phyloP scores from a whole-genome alignment of 2,797 vertebrate species.

The Sebastes steindachneri region DNA sequence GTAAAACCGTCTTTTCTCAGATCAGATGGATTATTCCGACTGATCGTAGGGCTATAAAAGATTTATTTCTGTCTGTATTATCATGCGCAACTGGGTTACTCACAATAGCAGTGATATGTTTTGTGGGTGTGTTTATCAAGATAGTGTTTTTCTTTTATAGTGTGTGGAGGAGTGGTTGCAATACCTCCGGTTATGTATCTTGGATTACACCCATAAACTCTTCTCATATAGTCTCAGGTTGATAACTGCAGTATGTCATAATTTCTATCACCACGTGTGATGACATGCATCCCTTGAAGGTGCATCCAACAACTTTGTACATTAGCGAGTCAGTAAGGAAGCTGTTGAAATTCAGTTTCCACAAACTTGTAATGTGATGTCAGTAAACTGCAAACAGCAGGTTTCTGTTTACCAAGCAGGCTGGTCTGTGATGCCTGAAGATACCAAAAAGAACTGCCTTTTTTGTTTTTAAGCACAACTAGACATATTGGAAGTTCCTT shows the following conservation, averaged over 20 bases:
- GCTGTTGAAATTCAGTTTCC: background rate
- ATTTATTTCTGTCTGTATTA: background rate
- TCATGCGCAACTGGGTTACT: background rate
- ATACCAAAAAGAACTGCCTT: background rate
- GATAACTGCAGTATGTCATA: background rate
- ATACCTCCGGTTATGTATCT: background rate
- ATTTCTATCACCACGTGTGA: background rate
- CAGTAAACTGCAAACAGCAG: slow-evolving; percentile 5
- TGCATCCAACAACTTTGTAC: background rate
- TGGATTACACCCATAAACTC: slow-evolving; percentile 15
- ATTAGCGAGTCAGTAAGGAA: background rate
- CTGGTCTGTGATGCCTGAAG: background rate
- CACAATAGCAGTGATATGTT: slow-evolving; percentile 14
- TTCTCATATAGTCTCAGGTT: background rate
- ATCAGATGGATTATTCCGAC: background rate
- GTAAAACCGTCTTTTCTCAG: background rate
- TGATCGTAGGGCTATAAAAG: slow-evolving; percentile 11
- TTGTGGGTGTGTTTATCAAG: slow-evolving; percentile 44
- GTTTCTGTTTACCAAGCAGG: slow-evolving; percentile 25
- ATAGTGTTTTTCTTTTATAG: slow-evolving; percentile 13
- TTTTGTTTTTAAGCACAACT: background rate
- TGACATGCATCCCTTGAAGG: background rate
- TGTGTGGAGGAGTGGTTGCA: slow-evolving; percentile 8
- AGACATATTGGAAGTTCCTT: background rate
- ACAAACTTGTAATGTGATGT: background rate